These are phyloP conservation scores for Montipora capricornis DNA, from an alignment of 64 coral and sea anemone species.

Conservation along the genomic window DNA sequence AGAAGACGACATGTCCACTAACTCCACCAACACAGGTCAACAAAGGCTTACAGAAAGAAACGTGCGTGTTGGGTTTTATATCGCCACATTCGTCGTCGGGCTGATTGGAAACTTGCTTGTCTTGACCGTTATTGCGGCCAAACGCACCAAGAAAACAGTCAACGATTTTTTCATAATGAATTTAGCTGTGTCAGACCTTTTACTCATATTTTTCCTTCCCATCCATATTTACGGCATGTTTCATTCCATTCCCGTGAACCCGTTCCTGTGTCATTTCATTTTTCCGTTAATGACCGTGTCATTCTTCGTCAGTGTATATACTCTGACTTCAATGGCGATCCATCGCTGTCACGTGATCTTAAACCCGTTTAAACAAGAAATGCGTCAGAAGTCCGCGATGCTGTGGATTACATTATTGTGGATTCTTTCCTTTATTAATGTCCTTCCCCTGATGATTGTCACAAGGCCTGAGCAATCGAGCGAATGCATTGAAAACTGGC, in stretches of 20 bases:
- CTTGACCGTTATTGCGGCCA: constrained; percentile 66
- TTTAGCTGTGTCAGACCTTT: constrained; percentile 78
- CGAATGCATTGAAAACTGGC: constrained; percentile 73
- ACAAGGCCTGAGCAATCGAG: constrained; percentile 1
- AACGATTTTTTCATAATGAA: constrained; percentile 96
- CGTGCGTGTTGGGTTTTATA: constrained; percentile 67
- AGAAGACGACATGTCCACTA: neutral
- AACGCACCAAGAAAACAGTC: constrained; percentile 83
- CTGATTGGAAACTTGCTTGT: constrained; percentile 80
- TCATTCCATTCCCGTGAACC: constrained; percentile 43
- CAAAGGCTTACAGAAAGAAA: constrained; percentile 28
- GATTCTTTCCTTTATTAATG: constrained; percentile 71
- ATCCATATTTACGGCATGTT: constrained; percentile 82
- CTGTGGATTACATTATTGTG: constrained; percentile 69
- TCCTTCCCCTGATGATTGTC: constrained; percentile 82
- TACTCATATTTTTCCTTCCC: constrained; percentile 84
- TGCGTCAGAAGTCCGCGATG: constrained; percentile 62
- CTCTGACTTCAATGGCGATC: constrained; percentile 86
- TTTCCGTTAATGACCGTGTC: constrained; percentile 76
- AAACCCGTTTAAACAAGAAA: constrained; percentile 80
- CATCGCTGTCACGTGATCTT: constrained; percentile 90
- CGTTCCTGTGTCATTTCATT: constrained; percentile 80
- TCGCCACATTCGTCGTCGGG: constrained; percentile 77
- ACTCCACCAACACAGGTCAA: neutral
- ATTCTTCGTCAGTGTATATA: constrained; percentile 84